These are phyloP conservation scores for Neuroterus valhalla DNA, from an alignment of 1,140 invertebrate genomes.

Conservation along the genomic window DNA sequence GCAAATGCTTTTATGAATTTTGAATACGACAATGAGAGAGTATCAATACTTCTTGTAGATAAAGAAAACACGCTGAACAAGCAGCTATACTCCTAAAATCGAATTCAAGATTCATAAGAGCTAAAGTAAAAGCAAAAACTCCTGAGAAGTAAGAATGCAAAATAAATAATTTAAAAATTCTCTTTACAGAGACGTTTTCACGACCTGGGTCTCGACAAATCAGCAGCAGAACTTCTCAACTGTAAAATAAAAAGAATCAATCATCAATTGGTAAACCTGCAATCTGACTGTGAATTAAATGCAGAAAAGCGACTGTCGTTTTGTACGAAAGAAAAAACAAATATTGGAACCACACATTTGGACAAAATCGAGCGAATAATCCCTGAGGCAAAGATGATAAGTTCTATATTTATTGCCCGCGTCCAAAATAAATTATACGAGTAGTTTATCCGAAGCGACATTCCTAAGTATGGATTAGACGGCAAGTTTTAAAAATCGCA, in stretches of 20 bases:
- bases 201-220: conserved; percentile 89
- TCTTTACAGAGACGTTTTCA: conserved; percentile 89
- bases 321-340: conserved; percentile 25
- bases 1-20: too few species aligned
- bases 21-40: too few species aligned
- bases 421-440: conserved; percentile 2
- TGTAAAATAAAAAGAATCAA: conserved; percentile 74
- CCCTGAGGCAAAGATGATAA: neutral
- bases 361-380: neutral
- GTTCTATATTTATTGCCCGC: conserved; percentile 13
- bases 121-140: too few species aligned
- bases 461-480: neutral
- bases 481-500: neutral
- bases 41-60: too few species aligned
- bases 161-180: conserved; percentile 44
- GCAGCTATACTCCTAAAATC: too few species aligned
- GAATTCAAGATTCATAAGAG: too few species aligned
- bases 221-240: conserved; percentile 79
- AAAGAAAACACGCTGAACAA: too few species aligned
- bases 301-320: conserved; percentile 30
- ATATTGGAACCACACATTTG: conserved; percentile 2
- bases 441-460: conserved; percentile 13
- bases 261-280: conserved; percentile 34
- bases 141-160: neutral
- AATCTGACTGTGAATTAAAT: conserved; percentile 44